Base-by-base conservation (phyloP, 2,797 vertebrate genomes). In the Neosalanx taihuensis region DNA sequence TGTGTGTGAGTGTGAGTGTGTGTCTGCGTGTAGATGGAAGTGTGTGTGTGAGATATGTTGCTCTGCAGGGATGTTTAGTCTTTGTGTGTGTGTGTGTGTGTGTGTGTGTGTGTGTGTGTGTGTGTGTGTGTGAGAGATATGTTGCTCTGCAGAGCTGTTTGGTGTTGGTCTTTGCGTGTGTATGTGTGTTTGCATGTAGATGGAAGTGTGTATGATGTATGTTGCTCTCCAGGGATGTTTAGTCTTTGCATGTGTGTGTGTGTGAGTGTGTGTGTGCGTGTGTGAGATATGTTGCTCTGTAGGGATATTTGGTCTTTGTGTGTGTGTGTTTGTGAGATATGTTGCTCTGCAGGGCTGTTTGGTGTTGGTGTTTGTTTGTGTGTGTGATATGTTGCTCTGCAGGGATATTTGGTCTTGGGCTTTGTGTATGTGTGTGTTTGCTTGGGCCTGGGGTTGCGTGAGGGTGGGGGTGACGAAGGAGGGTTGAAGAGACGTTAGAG, bases 381-480 rank as follows among this genome's bases (percentile, higher is more conserved):
- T 46, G 41, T 46, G 41, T 3, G 41, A 46, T 12, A 9, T 13
- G 41, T 46, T 46, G 41, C 41, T 46, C 10, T 46, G 41, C 41
- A 46, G 10, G 41, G 10, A 46, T 46, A 12, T 46, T 46, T 9
- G 7, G 37, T 41, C 7, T 41, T 12, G 41, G 41, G 10, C 41
- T 46, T 41, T 62, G 6, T 56, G 46, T 53, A 59, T 69, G 60
- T 57, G 23, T 23, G 29, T 70, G 73, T 73, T 60, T 64, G 64
- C 6, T 20, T 46, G 56, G 20, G 64, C 20, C 63, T 64, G 70
- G 6, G 70, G 15, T 46, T 57, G 75, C 33, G 70, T 67, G 56
- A 57, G 66, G 72, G 71, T 46, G 71, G 49, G 51, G 64, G 68
- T 57, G 64, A 31, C 53, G 30, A 71, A 53, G 68, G 41, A 12